Conservation (phyloP, 2,888 invertebrate species). For the Physocephala rufipes region DNA sequence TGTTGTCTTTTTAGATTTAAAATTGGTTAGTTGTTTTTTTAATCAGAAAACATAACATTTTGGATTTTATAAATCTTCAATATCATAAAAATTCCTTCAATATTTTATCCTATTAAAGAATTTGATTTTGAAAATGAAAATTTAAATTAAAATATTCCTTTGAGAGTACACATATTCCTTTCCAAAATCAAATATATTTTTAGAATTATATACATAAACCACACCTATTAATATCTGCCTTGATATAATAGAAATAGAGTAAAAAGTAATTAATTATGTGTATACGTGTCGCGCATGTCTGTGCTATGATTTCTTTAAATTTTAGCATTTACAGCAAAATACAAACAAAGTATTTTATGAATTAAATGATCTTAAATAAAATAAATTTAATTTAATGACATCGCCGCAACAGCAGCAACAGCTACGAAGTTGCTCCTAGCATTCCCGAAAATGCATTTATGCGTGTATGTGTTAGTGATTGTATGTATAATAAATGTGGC, state of each 20-base stretch:
- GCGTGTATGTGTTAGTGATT: too few relatives aligned
- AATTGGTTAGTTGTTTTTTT: background rate
- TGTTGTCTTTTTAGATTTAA: background rate
- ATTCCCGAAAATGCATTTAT: too few relatives aligned
- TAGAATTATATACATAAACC: too few relatives aligned
- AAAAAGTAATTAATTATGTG: background rate
- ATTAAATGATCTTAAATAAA: constrained; percentile 18
- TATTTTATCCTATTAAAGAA: background rate
- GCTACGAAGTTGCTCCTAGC: too few relatives aligned
- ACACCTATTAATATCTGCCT: too few relatives aligned
- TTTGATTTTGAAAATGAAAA: too few relatives aligned
- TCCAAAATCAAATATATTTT: too few relatives aligned
- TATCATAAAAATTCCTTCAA: background rate
- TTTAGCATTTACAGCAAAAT: constrained; percentile 23
- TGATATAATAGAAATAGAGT: too few relatives aligned
- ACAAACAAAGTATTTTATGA: constrained; percentile 1
- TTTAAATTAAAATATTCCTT: too few relatives aligned
- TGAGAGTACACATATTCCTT: too few relatives aligned
- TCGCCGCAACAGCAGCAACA: too few relatives aligned
- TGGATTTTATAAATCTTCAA: background rate
- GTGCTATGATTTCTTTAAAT: background rate
- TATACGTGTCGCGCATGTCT: constrained; percentile 4
- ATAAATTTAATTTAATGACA: too few relatives aligned
- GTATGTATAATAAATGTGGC: background rate
- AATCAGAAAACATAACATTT: background rate